A percentile compares a stretch with the other conserved stretches of the same genome.
Conservation (phyloP, 2,113 vertebrate species). For the Corythornis madagascariensis region DNA sequence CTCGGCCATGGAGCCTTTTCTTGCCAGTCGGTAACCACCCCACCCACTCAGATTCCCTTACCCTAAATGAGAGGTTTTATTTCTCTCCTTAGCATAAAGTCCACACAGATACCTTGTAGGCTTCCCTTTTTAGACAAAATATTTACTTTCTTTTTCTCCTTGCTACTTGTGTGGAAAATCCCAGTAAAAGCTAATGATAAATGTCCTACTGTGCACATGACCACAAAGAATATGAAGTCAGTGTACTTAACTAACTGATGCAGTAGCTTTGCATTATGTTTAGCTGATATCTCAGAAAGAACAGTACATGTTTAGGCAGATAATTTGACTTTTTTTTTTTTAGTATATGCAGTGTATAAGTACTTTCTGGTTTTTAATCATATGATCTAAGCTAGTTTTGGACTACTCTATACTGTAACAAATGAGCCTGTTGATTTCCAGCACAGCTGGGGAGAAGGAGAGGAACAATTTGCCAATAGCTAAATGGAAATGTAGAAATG, state of each 20-base stretch:
- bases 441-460: not conserved
- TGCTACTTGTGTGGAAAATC: slow-evolving; percentile 23
- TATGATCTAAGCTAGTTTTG: not conserved
- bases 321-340: not conserved
- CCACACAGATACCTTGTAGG: not conserved
- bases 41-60: not conserved
- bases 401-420: not conserved
- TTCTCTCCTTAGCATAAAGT: not conserved
- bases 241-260: not conserved
- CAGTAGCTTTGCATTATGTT: not conserved
- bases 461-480: fast-evolving
- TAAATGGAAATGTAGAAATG: not conserved
- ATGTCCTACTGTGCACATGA: not conserved
- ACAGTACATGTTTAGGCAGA: not conserved
- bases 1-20: not conserved
- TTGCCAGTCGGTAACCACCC: not conserved
- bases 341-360: not conserved
- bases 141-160: not conserved
- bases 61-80: not conserved
- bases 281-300: not conserved
- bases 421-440: not conserved
- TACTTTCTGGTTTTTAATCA: not conserved
- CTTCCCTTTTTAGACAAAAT: not conserved
- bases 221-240: not conserved
- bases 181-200: not conserved